A percentile compares a stretch with the other conserved stretches of the same genome.
Conservation (phyloP, 2,888 invertebrate genomes). For the Euplagia quadripunctaria region DNA sequence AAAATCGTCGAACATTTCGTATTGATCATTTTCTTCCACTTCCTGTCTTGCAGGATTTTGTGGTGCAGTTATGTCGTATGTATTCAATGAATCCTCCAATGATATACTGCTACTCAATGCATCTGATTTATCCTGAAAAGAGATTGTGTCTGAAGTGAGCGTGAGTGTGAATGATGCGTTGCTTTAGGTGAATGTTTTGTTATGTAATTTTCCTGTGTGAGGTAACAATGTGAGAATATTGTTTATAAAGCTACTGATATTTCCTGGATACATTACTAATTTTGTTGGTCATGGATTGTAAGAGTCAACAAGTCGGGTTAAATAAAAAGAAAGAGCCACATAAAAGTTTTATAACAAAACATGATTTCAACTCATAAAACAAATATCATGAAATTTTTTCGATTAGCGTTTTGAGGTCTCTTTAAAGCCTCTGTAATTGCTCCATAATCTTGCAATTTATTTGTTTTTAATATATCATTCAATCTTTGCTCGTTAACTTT, state of each 20-base stretch:
- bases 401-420: not conserved
- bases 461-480: slow-evolving; percentile 23
- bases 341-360: slow-evolving; percentile 5
- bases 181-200: not conserved
- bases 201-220: not conserved
- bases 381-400: slow-evolving; percentile 3
- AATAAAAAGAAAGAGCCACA: not conserved
- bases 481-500: slow-evolving; percentile 42
- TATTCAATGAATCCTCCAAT: not conserved
- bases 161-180: not conserved
- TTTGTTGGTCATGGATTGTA: no score
- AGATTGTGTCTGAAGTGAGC: slow-evolving; percentile 1
- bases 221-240: not conserved
- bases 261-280: no score
- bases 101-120: slow-evolving; percentile 4
- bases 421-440: not conserved
- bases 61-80: not conserved
- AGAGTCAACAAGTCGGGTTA: not conserved
- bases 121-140: slow-evolving; percentile 7
- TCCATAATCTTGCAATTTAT: slow-evolving; percentile 29
- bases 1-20: not conserved
- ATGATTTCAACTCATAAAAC: slow-evolving; percentile 3
- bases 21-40: not conserved
- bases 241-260: no score
- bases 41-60: not conserved